phyloP scores from a whole-genome alignment of 1,140 invertebrate species.

The Cydia splendana region DNA sequence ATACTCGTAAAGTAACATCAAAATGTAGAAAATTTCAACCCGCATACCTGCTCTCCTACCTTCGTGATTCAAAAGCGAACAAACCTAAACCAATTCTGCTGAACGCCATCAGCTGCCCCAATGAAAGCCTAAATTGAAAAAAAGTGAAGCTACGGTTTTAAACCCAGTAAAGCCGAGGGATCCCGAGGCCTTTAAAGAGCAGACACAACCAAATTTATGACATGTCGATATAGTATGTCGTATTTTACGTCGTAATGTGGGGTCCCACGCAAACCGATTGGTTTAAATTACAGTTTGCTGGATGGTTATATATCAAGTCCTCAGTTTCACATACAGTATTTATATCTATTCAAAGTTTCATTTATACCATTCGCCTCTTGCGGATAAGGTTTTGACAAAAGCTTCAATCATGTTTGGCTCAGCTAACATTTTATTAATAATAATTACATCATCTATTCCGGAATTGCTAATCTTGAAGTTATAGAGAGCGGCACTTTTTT shows the following conservation, averaged over 20 bases:
- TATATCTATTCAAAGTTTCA: neutral
- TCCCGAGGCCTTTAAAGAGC: conserved; percentile 48
- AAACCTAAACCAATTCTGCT: neutral
- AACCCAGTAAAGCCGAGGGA: conserved; percentile 10
- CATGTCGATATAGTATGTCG: conserved; percentile 50
- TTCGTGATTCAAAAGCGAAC: neutral
- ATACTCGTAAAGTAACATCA: too few species aligned
- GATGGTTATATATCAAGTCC: neutral
- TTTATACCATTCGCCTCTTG: neutral
- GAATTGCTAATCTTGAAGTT: too few species aligned
- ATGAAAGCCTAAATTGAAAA: conserved; percentile 20
- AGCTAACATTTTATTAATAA: too few species aligned
- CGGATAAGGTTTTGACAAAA: too few species aligned
- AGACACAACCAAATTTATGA: conserved; percentile 53
- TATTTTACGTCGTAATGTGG: conserved; percentile 35
- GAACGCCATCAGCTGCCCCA: neutral
- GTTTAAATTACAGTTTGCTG: conserved; percentile 4
- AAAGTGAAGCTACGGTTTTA: neutral
- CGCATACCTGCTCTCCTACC: too few species aligned
- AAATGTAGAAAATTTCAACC: too few species aligned
- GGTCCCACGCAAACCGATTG: conserved; percentile 1
- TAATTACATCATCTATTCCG: too few species aligned
- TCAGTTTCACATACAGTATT: neutral
- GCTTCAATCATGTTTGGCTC: too few species aligned
- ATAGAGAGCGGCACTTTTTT: too few species aligned